Evolutionary conservation across 2,888 invertebrate species (phyloP).

Genomic region (Oeneis ivallda): DNA sequence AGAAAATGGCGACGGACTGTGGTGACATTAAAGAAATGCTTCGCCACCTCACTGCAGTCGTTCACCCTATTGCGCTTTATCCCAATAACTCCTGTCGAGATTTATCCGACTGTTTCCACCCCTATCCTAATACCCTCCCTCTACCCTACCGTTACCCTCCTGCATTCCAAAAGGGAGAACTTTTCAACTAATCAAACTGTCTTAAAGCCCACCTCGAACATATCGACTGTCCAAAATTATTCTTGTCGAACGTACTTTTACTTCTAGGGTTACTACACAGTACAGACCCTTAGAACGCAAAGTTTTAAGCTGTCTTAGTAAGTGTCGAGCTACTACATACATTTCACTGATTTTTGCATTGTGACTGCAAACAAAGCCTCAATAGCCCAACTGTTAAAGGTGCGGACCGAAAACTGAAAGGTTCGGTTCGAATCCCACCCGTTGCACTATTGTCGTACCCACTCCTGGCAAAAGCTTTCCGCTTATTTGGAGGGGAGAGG

Average conservation of each 20-base stretch:
- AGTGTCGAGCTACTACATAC: no score
- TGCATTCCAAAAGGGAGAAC: slow-evolving; percentile 43
- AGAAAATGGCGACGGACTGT: not conserved
- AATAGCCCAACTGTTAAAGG: no score
- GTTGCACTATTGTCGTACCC: no score
- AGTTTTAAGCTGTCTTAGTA: no score
- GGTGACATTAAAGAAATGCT: slow-evolving; percentile 25
- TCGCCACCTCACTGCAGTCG: slow-evolving; percentile 21
- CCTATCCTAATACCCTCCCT: slow-evolving; percentile 10
- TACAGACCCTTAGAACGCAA: not conserved
- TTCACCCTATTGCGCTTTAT: slow-evolving; percentile 18
- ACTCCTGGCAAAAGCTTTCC: no score
- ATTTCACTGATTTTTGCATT: no score
- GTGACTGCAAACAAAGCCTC: no score
- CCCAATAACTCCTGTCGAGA: slow-evolving; percentile 26
- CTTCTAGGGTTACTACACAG: no score
- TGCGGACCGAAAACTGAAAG: no score
- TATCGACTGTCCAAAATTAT: slow-evolving; percentile 64
- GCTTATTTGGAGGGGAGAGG: no score
- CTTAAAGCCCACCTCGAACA: slow-evolving; percentile 65
- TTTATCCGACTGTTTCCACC: slow-evolving; percentile 19
- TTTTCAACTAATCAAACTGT: slow-evolving; percentile 73
- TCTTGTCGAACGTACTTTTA: slow-evolving; percentile 37
- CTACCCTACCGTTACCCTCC: not conserved
- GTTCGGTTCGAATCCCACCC: no score